These are phyloP conservation scores for Eulemur coronatus DNA, from an alignment of 2,797 vertebrate genomes.

Conservation along the genomic window DNA sequence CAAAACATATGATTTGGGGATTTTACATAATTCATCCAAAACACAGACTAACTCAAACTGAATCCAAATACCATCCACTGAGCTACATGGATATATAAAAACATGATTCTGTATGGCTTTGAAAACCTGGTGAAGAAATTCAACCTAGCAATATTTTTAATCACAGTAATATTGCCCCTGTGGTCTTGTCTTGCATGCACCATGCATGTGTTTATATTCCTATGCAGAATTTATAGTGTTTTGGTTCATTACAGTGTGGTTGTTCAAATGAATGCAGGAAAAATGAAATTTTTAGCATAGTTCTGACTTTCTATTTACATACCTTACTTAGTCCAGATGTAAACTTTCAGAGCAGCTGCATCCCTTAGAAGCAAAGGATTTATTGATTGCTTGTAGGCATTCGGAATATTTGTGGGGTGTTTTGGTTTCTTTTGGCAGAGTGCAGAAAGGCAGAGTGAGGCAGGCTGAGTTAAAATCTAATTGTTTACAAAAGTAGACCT, in stretches of 20 bases:
- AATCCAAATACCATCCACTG: conserved; percentile 76
- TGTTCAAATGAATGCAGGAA: conserved; percentile 42
- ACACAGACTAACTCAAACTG: conserved; percentile 64
- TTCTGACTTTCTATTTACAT: conserved; percentile 75
- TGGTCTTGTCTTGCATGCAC: conserved; percentile 63
- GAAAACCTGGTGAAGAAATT: conserved; percentile 70
- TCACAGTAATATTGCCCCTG: conserved; percentile 73
- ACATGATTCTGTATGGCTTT: conserved; percentile 74
- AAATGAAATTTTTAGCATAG: conserved; percentile 52
- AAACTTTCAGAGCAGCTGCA: conserved; percentile 82
- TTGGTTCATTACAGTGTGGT: conserved; percentile 46
- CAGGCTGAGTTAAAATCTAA: background rate
- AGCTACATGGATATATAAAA: conserved; percentile 74
- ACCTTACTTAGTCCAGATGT: conserved; percentile 60
- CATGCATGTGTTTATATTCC: conserved; percentile 71
- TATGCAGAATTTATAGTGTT: conserved; percentile 62
- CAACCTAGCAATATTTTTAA: conserved; percentile 78
- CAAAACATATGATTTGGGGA: conserved; percentile 65
- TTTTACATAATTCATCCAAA: conserved; percentile 75
- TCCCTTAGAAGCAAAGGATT: conserved; percentile 66
- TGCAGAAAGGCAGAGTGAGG: background rate
- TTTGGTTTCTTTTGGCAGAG: conserved; percentile 4
- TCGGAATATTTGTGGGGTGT: background rate
- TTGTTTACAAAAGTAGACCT: background rate
- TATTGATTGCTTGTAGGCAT: conserved; percentile 63